Percentiles rank a stretch among this genome's conserved stretches.
Evolutionary conservation across 2,113 vertebrate species (phyloP).

Genomic region (Gulo gulo): DNA sequence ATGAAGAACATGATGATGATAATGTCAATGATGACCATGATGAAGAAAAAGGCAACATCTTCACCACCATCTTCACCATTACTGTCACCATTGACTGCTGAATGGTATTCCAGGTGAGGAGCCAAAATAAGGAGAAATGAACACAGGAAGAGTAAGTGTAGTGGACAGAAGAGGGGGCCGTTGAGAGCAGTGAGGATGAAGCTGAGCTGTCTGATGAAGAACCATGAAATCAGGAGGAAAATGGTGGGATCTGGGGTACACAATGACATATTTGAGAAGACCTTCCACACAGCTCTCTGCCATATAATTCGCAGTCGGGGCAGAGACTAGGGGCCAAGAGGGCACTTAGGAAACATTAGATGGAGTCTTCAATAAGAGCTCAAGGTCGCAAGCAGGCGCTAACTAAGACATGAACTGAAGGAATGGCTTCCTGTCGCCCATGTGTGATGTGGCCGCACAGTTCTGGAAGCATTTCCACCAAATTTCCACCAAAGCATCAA

Average conservation of each 20-base stretch:
- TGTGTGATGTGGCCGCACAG: background rate
- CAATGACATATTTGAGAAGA: background rate
- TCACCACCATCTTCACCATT: background rate
- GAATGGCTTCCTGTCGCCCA: background rate
- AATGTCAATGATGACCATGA: background rate
- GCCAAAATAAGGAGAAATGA: background rate
- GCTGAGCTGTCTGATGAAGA: background rate
- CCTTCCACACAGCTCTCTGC: background rate
- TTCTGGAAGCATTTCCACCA: background rate
- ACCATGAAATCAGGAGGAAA: background rate
- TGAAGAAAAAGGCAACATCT: background rate
- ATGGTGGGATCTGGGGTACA: background rate
- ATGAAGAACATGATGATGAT: background rate
- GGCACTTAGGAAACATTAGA: background rate
- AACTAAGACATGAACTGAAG: background rate
- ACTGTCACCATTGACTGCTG: background rate
- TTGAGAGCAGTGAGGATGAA: background rate
- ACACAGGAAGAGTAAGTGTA: accelerated
- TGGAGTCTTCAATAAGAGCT: background rate
- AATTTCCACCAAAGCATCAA: background rate
- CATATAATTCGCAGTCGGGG: background rate
- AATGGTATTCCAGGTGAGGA: background rate
- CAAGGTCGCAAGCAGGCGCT: background rate
- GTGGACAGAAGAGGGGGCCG: background rate
- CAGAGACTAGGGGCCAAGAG: background rate